A percentile compares a stretch with the other conserved stretches of the same genome.
These are phyloP conservation scores for Drosophila prolongata DNA, from an alignment of 2,888 invertebrate genomes.

Conservation along the genomic window DNA sequence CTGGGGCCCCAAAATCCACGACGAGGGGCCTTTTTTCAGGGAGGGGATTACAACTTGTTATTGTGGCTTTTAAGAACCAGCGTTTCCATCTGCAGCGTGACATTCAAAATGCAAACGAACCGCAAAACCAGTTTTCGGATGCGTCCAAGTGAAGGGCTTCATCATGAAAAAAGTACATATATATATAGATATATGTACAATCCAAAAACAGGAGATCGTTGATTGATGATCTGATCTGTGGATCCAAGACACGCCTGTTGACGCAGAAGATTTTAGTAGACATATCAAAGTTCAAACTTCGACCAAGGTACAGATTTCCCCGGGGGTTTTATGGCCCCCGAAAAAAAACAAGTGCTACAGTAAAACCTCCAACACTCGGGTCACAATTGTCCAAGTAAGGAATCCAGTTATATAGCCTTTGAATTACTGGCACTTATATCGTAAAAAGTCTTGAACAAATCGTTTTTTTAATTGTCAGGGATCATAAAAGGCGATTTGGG, in stretches of 20 bases:
- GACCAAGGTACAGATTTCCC: constrained; percentile 29
- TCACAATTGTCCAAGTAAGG: constrained; percentile 4
- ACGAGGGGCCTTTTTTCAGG: not conserved
- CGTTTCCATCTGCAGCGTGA: constrained; percentile 38
- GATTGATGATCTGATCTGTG: constrained; percentile 31
- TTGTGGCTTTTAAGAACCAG: constrained; percentile 54
- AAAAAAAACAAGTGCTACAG: constrained; percentile 7
- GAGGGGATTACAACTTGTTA: constrained; percentile 34
- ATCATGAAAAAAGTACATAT: too few species aligned
- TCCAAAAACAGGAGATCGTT: constrained; percentile 30
- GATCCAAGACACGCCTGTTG: constrained; percentile 28
- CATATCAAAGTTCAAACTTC: constrained; percentile 13
- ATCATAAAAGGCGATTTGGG: not conserved
- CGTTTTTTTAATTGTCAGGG: not conserved
- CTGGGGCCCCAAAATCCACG: not conserved
- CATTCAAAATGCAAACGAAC: constrained; percentile 58
- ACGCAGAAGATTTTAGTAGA: constrained; percentile 5
- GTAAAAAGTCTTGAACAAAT: constrained; percentile 4
- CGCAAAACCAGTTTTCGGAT: constrained; percentile 38
- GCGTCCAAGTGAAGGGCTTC: constrained; percentile 58
- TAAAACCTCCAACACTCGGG: constrained; percentile 10
- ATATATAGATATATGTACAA: too few species aligned
- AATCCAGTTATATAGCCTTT: not conserved
- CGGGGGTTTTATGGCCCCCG: constrained; percentile 36
- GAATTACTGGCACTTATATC: constrained; percentile 9